Evolutionary conservation across 92 coral and sea anemone species (phyloP), one percentile per base, ranked within the genome.

Genomic region (Epizoanthus ramosus): DNA sequence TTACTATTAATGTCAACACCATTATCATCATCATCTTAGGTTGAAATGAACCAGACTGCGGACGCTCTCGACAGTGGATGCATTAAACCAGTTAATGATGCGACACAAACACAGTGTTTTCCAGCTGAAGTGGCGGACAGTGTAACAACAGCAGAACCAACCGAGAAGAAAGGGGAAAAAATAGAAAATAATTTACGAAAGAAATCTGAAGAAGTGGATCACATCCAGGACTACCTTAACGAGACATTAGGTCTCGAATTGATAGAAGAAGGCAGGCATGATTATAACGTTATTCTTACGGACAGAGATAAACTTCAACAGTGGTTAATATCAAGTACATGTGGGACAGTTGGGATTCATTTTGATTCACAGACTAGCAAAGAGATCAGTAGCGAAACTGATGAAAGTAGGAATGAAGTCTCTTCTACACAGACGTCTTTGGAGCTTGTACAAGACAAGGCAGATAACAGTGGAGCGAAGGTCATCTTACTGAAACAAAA

Each of bases 241-340:
- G 35, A 73, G 63, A 52, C 9, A 3, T 75, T 89, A 58, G 95
- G 95, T 58, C 16, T 92, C 17, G 91, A 92, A 71, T 71, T 92
- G 2, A 43, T 87, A 3, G 84, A 80, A 57, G 87, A 85, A n/a
- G 54, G n/a, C n/a, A n/a, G 61, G 2, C 83, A 68, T 0, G 70
- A 84, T 39, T 50, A 45, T 19, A 54, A 52, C 33, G 25, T 89
- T 3, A 37, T 92, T 2, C 65, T 92, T 31, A 87, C 76, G n/a
- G 88, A 92, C 23, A 92, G 92, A 59, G 93, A 92, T 77, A 58
- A 60, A 28, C 86, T 89, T 59, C 85, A 87, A 67, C 79, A 73
- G 18, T 92, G 95, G 92, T 83, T 92, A 19, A 85, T 80, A 50
- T 85, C 79, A 57, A 84, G 39, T 17, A 83, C 95, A 21, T 86